Evolutionary conservation across 2,113 vertebrate species (phyloP).

Genomic region (Centropus unirufus): DNA sequence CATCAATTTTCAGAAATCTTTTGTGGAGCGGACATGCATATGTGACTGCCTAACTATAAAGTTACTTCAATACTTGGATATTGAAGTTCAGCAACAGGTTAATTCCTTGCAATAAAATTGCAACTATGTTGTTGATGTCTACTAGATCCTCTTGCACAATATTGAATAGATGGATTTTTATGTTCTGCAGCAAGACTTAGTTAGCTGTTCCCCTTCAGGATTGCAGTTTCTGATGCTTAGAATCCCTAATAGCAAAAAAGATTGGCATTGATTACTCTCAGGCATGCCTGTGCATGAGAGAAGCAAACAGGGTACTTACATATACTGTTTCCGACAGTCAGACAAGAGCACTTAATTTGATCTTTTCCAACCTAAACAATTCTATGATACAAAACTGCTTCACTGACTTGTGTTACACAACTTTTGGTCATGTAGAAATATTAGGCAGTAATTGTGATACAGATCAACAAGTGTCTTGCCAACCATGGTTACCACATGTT

Average conservation of each 20-base stretch:
- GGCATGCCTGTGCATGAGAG: background rate
- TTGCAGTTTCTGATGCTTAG: background rate
- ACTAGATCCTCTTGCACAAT: background rate
- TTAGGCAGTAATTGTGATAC: background rate
- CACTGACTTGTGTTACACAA: background rate
- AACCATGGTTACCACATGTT: background rate
- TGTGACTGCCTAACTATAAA: background rate
- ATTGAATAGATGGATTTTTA: background rate
- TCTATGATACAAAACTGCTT: background rate
- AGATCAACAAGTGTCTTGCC: background rate
- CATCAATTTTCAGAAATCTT: background rate
- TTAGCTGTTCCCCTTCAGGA: background rate
- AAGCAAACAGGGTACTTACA: accelerated
- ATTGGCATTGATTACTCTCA: no score
- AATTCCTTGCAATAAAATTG: background rate
- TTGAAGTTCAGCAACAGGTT: background rate
- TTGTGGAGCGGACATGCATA: background rate
- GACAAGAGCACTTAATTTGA: background rate
- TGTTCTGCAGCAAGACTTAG: background rate
- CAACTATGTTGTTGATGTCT: background rate
- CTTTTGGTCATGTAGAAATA: background rate
- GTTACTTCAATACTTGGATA: background rate
- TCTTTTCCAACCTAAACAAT: no score
- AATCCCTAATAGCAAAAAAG: background rate
- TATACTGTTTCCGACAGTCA: background rate